Conservation (phyloP, 2,113 vertebrate species). For the Anseranas semipalmata region DNA sequence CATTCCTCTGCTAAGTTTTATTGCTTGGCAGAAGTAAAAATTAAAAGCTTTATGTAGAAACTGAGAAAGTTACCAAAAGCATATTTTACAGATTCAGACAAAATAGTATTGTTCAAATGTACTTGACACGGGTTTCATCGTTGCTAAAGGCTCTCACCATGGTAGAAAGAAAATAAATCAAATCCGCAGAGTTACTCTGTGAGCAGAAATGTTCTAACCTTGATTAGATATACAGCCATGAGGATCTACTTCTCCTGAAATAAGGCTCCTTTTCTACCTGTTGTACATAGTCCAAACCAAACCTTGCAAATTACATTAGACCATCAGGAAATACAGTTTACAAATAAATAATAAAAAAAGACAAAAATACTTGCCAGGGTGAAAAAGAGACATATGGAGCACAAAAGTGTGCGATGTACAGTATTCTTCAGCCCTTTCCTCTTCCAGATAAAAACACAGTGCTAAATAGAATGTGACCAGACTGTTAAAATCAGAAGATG, state of each 20-base stretch:
- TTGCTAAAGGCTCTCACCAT: neutral
- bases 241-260: neutral
- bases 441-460: neutral
- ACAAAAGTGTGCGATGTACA: neutral
- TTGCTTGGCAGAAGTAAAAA: conserved; percentile 33
- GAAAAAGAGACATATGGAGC: neutral
- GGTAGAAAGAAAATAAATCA: neutral
- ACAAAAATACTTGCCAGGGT: neutral
- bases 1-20: conserved; percentile 31
- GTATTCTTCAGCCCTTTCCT: neutral
- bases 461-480: neutral
- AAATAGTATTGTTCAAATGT: neutral
- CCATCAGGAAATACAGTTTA: neutral
- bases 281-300: neutral
- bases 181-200: neutral
- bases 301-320: neutral
- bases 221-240: neutral
- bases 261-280: neutral
- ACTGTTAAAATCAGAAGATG: neutral
- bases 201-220: neutral
- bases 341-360: neutral
- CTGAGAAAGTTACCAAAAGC: neutral
- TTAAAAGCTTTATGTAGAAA: conserved; percentile 32
- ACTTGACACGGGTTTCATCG: neutral
- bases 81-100: neutral